A percentile compares a stretch with the other conserved stretches of the same genome.
Evolutionary conservation across 2,113 vertebrate genomes (phyloP).

Genomic region (Noctilio leporinus): DNA sequence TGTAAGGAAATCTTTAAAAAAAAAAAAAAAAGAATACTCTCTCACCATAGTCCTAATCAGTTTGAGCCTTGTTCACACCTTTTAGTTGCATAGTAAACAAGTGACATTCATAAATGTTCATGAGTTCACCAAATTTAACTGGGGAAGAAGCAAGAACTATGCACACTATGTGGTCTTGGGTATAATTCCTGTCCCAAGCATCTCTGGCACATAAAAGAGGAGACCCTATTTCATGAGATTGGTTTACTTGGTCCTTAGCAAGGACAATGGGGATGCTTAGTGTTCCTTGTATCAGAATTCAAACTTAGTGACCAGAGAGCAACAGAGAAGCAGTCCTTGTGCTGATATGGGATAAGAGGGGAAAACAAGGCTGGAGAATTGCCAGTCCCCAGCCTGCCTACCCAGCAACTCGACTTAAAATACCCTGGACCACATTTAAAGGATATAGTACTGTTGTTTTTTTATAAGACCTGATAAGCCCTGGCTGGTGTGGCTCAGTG

Average conservation of each 20-base stretch:
- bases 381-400: background rate
- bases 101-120: slow-evolving; percentile 50
- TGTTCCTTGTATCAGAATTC: background rate
- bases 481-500: too few species aligned
- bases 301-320: background rate
- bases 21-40: background rate
- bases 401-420: background rate
- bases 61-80: background rate
- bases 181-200: background rate
- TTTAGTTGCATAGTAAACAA: slow-evolving; percentile 25
- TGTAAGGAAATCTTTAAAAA: background rate
- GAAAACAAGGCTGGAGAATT: background rate
- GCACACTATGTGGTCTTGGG: background rate
- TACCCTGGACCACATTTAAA: background rate
- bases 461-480: too few species aligned
- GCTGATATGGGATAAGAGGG: background rate
- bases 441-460: background rate
- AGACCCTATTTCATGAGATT: background rate
- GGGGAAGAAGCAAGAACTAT: background rate
- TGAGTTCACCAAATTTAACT: slow-evolving; percentile 6
- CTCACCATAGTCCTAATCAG: slow-evolving; percentile 24
- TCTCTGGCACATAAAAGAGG: slow-evolving; percentile 10
- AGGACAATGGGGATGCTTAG: background rate
- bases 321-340: background rate
- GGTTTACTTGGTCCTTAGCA: background rate